Base-by-base conservation (phyloP, 2,888 invertebrate species). In the Eremobia ochroleuca region DNA sequence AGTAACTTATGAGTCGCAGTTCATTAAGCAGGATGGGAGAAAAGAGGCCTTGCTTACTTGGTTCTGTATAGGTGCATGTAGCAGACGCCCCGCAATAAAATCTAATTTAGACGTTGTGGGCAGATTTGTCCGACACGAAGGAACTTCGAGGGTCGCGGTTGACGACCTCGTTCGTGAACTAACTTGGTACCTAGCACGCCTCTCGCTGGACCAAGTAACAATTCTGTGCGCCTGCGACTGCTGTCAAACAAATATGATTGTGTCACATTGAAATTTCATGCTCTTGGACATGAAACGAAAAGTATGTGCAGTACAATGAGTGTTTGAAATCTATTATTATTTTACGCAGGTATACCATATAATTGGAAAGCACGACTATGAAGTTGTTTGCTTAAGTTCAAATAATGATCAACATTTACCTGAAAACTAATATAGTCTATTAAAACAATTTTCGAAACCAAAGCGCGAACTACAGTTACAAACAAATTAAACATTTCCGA, bases 21-120 rank as follows among this genome's bases (percentile, higher is more conserved):
- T 64, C 0, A 31, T 55, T 61, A 34, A 43, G 15, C 18, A 34
- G 0, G 28, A 40, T 67, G n/a, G 40, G 40, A 8, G 55, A 37
- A 15, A 43, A 46, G 21, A 75, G 92, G 85, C 92, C 93, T 80
- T 76, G 75, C 79, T 92, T 91, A 82, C 83, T 82, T 94, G 94
- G 95, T 89, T 87, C 82, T 79, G 75, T 88, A 87, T 89, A 90
- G 90, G 91, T 92, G 92, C 89, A 90, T 92, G 92, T 92, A 92
- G 92, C 95, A 95, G 96, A 95, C 96, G 96, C 93, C 93, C 93
- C 90, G 96, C 94, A 96, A 96, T 96, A 96, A 97, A 96, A 96
- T 97, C 96, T 96, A 97, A 97, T 97, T 96, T 97, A 96, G 96
- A 96, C 96, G 94, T 96, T 91, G 93, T 92, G 91, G 91, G 93